These are phyloP conservation scores for Leptopilina clavipes DNA, from an alignment of 1,140 invertebrate genomes.

Conservation along the genomic window DNA sequence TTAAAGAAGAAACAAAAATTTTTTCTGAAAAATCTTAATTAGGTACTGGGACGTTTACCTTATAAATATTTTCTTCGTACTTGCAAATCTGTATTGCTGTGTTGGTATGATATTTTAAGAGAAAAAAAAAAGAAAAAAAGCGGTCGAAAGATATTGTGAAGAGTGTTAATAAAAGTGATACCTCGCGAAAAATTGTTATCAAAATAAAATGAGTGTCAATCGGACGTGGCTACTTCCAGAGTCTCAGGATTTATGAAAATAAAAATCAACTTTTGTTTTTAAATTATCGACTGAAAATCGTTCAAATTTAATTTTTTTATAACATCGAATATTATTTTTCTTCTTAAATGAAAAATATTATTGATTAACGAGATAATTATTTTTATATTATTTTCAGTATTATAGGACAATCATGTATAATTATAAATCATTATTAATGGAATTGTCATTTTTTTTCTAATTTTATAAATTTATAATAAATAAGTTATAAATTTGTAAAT, in stretches of 20 bases:
- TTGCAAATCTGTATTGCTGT: conserved; percentile 51
- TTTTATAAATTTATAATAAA: no score
- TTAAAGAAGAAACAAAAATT: no score
- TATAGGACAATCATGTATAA: no score
- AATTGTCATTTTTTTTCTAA: no score
- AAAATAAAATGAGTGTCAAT: conserved; percentile 42
- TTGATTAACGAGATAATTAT: no score
- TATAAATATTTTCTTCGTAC: conserved; percentile 52
- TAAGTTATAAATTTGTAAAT: no score
- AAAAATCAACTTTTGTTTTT: background rate
- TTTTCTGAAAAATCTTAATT: background rate
- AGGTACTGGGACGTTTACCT: conserved; percentile 18
- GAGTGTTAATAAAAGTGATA: conserved; percentile 33
- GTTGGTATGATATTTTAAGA: conserved; percentile 40
- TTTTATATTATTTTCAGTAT: no score
- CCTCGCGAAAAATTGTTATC: conserved; percentile 28
- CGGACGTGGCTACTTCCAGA: background rate
- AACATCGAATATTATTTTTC: background rate
- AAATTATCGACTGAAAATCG: background rate
- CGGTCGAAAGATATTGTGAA: conserved; percentile 21
- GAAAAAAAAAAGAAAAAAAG: background rate
- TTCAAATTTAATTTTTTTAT: background rate
- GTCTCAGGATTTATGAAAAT: background rate
- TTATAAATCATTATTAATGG: no score
- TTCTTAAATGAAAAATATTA: no score